phyloP scores from a whole-genome alignment of 2,113 vertebrate genomes.

The Mustela nigripes region DNA sequence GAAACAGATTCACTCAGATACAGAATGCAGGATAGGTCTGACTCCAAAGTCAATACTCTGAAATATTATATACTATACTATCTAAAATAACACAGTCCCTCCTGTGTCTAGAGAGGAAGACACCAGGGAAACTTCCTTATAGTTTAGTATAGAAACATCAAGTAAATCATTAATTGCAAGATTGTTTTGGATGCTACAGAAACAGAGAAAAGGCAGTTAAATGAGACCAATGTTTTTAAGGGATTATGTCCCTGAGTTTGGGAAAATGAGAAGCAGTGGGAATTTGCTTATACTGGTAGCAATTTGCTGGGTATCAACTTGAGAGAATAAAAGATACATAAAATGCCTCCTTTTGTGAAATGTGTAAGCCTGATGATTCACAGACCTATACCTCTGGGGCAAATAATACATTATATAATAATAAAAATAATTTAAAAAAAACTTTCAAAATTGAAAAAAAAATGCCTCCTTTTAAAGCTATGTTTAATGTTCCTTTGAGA shows the following conservation, averaged over 20 bases:
- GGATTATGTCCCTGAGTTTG: background rate
- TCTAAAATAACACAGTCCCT: background rate
- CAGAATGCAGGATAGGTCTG: background rate
- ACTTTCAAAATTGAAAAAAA: background rate
- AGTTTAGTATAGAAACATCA: background rate
- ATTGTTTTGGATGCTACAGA: background rate
- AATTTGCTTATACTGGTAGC: background rate
- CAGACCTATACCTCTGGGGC: too few relatives aligned
- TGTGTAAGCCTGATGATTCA: too few relatives aligned
- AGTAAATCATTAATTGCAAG: conserved; percentile 23
- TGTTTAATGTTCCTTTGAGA: conserved; percentile 40
- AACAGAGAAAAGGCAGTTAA: background rate
- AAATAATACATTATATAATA: too few relatives aligned
- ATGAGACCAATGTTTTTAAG: background rate
- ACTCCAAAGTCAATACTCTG: conserved; percentile 11
- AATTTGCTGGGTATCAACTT: background rate
- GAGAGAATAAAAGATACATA: background rate
- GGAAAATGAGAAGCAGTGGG: background rate
- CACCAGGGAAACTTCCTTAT: background rate
- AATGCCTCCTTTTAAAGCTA: conserved; percentile 42
- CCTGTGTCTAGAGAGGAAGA: background rate
- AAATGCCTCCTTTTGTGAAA: conserved; percentile 14
- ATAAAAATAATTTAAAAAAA: too few relatives aligned
- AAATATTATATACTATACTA: background rate
- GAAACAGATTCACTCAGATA: background rate